phyloP scores from a whole-genome alignment of 2,113 vertebrate genomes.

The Labrus mixtus region DNA sequence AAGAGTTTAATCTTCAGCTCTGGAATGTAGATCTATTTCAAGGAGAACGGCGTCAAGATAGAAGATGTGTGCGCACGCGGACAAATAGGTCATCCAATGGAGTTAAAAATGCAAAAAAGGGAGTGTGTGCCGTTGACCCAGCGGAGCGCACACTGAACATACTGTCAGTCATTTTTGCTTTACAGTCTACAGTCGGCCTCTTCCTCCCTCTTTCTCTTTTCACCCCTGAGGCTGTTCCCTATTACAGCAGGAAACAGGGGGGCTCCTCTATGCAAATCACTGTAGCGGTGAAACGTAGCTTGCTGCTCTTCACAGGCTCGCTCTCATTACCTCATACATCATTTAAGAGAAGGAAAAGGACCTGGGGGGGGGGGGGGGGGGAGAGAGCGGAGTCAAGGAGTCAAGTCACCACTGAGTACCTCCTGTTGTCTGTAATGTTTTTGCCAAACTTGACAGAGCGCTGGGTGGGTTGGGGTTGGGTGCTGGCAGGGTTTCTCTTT shows the following conservation, averaged over 20 bases:
- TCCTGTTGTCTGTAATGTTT: slow-evolving; percentile 58
- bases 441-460: slow-evolving; percentile 62
- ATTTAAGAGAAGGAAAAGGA: slow-evolving; percentile 22
- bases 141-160: slow-evolving; percentile 10
- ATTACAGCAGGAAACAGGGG: slow-evolving; percentile 37
- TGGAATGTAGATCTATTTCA: background rate
- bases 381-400: slow-evolving; percentile 54
- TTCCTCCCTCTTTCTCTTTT: slow-evolving; percentile 25
- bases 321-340: slow-evolving; percentile 54
- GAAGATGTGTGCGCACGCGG: background rate
- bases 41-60: background rate
- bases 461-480: slow-evolving; percentile 35
- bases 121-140: slow-evolving; percentile 11
- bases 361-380: too few relatives aligned
- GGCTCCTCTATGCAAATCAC: slow-evolving; percentile 56
- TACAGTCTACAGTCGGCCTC: background rate
- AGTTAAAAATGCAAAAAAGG: slow-evolving; percentile 41
- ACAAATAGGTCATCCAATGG: slow-evolving; percentile 1
- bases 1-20: background rate
- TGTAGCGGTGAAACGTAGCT: slow-evolving; percentile 7
- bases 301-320: slow-evolving; percentile 12
- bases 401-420: slow-evolving; percentile 47
- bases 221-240: slow-evolving; percentile 51
- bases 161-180: slow-evolving; percentile 42
- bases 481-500: slow-evolving; percentile 37